These are phyloP conservation scores for Petrophora chlorosata DNA, from an alignment of 2,888 invertebrate genomes.

Conservation along the genomic window DNA sequence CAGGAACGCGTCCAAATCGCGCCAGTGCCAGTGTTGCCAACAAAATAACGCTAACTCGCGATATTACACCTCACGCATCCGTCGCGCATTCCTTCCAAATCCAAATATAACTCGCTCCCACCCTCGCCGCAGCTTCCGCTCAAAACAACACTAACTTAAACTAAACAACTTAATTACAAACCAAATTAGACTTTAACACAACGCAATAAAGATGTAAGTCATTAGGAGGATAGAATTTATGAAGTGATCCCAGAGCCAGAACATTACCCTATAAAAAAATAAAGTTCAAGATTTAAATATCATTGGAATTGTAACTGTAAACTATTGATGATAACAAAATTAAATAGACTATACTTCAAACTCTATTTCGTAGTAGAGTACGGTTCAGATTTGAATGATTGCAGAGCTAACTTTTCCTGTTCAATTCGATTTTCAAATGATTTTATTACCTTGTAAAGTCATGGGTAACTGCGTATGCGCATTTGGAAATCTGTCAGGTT, in stretches of 20 bases:
- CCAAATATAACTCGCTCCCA: constrained; percentile 41
- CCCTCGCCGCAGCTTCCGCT: constrained; percentile 55
- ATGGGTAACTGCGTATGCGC: constrained; percentile 18
- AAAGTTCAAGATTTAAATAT: constrained; percentile 61
- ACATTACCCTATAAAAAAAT: constrained; percentile 58
- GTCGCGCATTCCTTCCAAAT: constrained; percentile 59
- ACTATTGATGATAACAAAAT: neutral
- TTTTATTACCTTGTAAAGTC: constrained; percentile 17
- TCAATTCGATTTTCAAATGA: constrained; percentile 22
- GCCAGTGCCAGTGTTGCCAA: constrained; percentile 30
- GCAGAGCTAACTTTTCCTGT: neutral
- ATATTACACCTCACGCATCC: constrained; percentile 66
- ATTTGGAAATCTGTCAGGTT: constrained; percentile 4
- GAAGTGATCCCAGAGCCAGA: constrained; percentile 55
- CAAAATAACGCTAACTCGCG: constrained; percentile 44
- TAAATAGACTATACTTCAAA: neutral
- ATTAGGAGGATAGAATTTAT: constrained; percentile 36
- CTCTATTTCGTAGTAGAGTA: no score
- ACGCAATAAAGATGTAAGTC: constrained; percentile 17
- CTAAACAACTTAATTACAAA: constrained; percentile 38
- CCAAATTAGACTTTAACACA: constrained; percentile 26
- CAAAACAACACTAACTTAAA: constrained; percentile 53
- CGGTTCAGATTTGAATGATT: neutral
- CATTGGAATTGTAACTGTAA: constrained; percentile 35
- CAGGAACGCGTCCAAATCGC: constrained; percentile 22